A percentile compares a stretch with the other conserved stretches of the same genome.
Conservation (phyloP, 2,113 vertebrate genomes). For the Macrotis lagotis region DNA sequence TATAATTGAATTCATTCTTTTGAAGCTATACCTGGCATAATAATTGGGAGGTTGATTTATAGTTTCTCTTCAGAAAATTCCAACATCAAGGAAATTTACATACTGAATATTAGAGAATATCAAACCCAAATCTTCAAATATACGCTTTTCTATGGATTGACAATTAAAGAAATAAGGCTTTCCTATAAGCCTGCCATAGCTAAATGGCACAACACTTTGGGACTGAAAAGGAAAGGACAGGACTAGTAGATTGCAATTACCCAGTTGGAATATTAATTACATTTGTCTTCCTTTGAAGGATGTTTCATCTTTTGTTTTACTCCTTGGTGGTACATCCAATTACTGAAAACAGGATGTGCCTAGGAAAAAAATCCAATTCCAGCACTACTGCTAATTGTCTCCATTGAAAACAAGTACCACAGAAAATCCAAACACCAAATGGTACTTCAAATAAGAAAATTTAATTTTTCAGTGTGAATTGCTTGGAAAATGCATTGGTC, state of each 20-base stretch:
- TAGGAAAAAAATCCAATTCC: conserved; percentile 22
- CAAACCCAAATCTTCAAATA: conserved; percentile 52
- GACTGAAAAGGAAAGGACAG: not conserved
- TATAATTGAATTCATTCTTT: not conserved
- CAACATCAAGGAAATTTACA: conserved; percentile 27
- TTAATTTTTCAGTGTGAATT: not conserved
- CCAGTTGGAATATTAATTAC: conserved; percentile 67
- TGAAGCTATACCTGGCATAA: not conserved
- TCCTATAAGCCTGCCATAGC: conserved; percentile 35
- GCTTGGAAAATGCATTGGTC: not conserved
- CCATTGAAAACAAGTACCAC: conserved; percentile 11
- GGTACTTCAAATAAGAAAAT: conserved; percentile 21
- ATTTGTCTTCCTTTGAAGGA: conserved; percentile 56
- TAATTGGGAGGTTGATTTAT: conserved; percentile 24
- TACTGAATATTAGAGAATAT: conserved; percentile 52
- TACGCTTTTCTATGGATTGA: conserved; percentile 30
- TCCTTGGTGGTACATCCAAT: conserved; percentile 65
- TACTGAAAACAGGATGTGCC: conserved; percentile 66
- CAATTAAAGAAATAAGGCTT: conserved; percentile 37
- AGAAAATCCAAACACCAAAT: conserved; percentile 52
- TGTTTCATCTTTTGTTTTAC: conserved; percentile 8
- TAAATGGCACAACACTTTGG: conserved; percentile 25
- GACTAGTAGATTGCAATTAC: conserved; percentile 46
- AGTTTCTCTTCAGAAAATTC: conserved; percentile 29
- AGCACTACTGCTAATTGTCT: conserved; percentile 42